Conservation (phyloP, 2,797 vertebrate species). For the Coluber constrictor region DNA sequence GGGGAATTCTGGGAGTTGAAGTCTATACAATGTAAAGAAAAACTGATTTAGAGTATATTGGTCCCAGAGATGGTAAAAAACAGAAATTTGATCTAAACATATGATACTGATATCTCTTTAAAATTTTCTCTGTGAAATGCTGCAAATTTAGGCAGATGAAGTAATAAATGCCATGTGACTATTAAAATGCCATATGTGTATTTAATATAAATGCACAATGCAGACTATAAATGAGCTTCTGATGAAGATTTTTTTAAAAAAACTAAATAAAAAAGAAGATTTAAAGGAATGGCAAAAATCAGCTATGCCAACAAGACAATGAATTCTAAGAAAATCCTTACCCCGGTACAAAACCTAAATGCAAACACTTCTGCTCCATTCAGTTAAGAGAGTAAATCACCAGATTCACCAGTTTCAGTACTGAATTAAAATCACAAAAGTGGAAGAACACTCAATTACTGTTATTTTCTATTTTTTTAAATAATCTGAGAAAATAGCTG, state of each 20-base stretch:
- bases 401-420: neutral
- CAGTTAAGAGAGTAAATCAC: neutral
- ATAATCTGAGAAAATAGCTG: conserved; percentile 32
- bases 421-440: neutral
- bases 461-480: neutral
- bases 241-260: neutral
- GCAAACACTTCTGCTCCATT: neutral
- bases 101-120: neutral
- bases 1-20: neutral
- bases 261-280: neutral
- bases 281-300: neutral
- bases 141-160: neutral
- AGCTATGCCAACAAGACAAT: neutral
- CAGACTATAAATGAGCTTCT: neutral
- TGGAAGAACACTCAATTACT: neutral
- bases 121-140: neutral
- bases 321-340: neutral
- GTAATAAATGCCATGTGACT: neutral
- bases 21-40: neutral
- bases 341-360: neutral
- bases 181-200: no score
- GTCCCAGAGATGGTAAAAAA: neutral
- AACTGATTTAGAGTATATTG: neutral
- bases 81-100: neutral
- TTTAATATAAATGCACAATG: neutral